Evolutionary conservation across 2,797 vertebrate genomes (phyloP), one percentile per base, ranked within the genome.

Genomic region (Bradypodion ventrale): DNA sequence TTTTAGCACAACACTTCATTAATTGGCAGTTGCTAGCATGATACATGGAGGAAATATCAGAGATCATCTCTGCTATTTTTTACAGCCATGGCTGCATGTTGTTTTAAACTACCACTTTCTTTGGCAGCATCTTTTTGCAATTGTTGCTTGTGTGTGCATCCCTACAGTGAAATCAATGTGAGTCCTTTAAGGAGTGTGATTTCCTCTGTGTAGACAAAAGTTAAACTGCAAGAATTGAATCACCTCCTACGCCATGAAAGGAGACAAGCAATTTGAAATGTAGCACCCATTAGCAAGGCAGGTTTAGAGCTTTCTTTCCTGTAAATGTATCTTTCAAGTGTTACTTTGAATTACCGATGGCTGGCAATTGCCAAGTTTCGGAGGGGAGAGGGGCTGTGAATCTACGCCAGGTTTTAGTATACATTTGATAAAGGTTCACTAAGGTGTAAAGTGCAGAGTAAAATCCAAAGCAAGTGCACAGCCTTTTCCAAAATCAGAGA

Each of bases 251-350:
- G 77, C 88, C 83, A 83, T 65, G 74, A 85, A 76, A 85, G 72
- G 91, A 87, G 83, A 75, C 72, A 88, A 88, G 75, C 87, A 72
- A 88, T 87, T 81, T 92, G 86, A 91, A 92, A 89, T 91, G 92
- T 72, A 52, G 44, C 75, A 80, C 72, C 84, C 89, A 89, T 88
- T 90, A 92, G 80, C 79, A 10, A 87, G 85, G 83, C 84, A 88
- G 84, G 74, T 88, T 91, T 91, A 91, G 90, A 91, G 59, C 46
- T 88, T 75, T 89, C 85, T 83, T 87, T 79, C 74, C 44, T 91
- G 1, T 37, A 87, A 87, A 89, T 87, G 87, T 87, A 91, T 87
- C 75, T 65, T 75, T 52, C 78, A 91, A 90, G 80, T 89, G 92
- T 90, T 89, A 89, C 84, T 78, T 80, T 66, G 40, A 75, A 82